These are phyloP conservation scores for Poecilia wingei DNA, from an alignment of 2,797 vertebrate genomes.

Conservation along the genomic window DNA sequence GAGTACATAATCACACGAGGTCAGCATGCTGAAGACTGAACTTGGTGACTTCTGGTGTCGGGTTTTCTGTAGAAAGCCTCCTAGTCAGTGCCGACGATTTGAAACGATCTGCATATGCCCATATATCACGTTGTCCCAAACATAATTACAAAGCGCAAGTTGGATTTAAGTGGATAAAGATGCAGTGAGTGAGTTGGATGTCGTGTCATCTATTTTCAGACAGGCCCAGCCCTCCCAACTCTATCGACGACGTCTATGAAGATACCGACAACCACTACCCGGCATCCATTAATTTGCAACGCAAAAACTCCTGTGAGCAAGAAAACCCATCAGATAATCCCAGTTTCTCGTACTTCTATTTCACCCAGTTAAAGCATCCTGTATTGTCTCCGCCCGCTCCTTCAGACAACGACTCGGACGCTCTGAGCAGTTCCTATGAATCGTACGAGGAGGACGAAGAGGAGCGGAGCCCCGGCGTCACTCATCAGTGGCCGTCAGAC, in stretches of 20 bases:
- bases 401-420: conserved; percentile 96
- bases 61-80: conserved; percentile 21
- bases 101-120: conserved; percentile 18
- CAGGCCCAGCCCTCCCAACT: conserved; percentile 91
- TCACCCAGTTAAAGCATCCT: background rate
- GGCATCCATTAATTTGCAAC: conserved; percentile 88
- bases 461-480: conserved; percentile 76
- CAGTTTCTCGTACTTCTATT: accelerated
- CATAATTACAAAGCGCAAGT: conserved; percentile 25
- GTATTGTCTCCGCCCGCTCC: background rate
- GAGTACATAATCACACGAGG: conserved; percentile 91
- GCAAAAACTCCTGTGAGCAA: conserved; percentile 92
- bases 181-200: conserved; percentile 9
- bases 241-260: conserved; percentile 92
- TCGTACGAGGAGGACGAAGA: conserved; percentile 98
- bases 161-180: conserved; percentile 11
- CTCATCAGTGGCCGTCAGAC: conserved; percentile 94
- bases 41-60: conserved; percentile 11
- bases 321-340: background rate
- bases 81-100: conserved; percentile 3
- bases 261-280: conserved; percentile 94
- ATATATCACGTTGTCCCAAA: background rate
- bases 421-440: conserved; percentile 97
- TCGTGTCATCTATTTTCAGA: conserved; percentile 74
- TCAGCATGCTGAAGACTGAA: conserved; percentile 56